phyloP scores from a whole-genome alignment of 2,113 vertebrate species.

The Menidia beryllina region DNA sequence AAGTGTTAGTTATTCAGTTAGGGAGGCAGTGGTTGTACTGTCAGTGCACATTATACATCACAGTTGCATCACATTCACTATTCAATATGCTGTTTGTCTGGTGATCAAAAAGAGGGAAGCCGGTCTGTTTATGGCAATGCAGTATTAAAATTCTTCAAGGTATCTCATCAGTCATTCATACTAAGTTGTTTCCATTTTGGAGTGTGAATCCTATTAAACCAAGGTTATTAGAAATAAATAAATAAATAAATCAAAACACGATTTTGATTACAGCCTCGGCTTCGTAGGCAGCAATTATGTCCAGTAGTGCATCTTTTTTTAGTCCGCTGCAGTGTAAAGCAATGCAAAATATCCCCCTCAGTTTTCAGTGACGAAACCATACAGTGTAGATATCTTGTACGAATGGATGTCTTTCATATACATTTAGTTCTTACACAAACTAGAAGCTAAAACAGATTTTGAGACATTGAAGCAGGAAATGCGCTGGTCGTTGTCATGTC shows the following conservation, averaged over 20 bases:
- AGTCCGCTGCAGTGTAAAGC: background rate
- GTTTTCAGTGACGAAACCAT: background rate
- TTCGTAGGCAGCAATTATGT: constrained; percentile 2
- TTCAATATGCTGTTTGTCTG: background rate
- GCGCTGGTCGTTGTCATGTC: too few relatives aligned
- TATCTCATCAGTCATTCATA: background rate
- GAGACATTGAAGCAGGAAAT: too few relatives aligned
- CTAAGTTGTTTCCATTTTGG: constrained; percentile 8
- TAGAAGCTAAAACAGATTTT: background rate
- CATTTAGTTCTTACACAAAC: background rate
- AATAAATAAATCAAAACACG: background rate
- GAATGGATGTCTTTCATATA: background rate
- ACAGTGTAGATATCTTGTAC: background rate
- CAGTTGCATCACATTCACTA: background rate
- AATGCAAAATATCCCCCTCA: too few relatives aligned
- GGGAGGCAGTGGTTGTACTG: background rate
- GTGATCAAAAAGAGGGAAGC: background rate
- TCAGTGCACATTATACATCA: background rate
- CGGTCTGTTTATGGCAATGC: background rate
- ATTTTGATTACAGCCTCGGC: background rate
- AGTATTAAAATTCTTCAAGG: constrained; percentile 7
- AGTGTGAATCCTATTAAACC: background rate
- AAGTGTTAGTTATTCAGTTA: background rate
- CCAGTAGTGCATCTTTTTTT: background rate
- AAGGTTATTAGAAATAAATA: too few relatives aligned